Base-by-base conservation (phyloP, 2,888 invertebrate genomes). In the Dicyrtomina minuta region DNA sequence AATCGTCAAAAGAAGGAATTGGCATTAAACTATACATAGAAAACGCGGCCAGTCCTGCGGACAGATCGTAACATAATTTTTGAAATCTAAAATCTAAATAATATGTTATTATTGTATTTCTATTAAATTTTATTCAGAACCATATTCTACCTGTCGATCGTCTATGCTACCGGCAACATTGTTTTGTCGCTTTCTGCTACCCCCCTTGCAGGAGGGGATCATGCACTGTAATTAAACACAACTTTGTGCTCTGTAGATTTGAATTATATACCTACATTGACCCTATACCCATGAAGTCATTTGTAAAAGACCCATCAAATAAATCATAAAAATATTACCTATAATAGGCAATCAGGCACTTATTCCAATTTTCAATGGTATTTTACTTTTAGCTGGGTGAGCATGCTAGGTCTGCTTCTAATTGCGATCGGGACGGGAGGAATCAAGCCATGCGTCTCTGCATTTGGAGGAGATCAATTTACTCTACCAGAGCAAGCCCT, bases 381-480 rank as follows among this genome's bases (percentile, higher is more conserved):
- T n/a, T 27, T 24, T 12, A 20, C 39, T 39, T 33, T 24, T 77
- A 84, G 83, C 73, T 71, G 77, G 67, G 81, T 84, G 26, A 81
- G 83, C 2, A 79, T 84, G 69, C 72, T 84, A 44, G 86, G 85
- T 0, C 79, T 87, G 51, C 70, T 83, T 1, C 79, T 86, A 67
- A 92, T 97, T 79, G 94, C 93, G 0, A 79, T 95, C n/a, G 96
- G 95, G 0, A 94, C 95, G 0, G 96, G 96, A 1, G 96, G 74
- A 1, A 96, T 97, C 78, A 97, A 97, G 80, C 95, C 96, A 0
- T 96, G 96, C 80, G 96, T 97, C 0, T 87, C 93, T 0, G 92
- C 96, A 0, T 96, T 97, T 81, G 96, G 96, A 0, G 96, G 96
- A 0, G 96, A 97, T 82, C 96, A 96, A 83, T 95, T 96, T 82